Conservation (phyloP, 2,888 invertebrate genomes). For the Synanthedon vespiformis region DNA sequence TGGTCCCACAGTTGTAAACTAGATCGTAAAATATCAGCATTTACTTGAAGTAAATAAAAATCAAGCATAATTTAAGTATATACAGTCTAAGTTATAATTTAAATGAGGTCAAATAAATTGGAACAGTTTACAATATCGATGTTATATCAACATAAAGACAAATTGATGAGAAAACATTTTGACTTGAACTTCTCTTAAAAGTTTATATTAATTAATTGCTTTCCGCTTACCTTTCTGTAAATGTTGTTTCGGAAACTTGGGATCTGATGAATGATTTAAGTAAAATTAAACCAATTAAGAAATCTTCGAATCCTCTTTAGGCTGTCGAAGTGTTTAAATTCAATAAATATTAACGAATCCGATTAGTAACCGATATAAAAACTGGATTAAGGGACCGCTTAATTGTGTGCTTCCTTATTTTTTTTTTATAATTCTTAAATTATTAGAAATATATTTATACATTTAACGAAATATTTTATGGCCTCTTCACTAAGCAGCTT, state of each 20-base stretch:
- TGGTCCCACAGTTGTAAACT: too few relatives aligned
- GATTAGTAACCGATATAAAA: slow-evolving; percentile 1
- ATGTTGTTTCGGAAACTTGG: slow-evolving; percentile 27
- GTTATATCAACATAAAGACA: slow-evolving; percentile 12
- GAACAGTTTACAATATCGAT: slow-evolving; percentile 8
- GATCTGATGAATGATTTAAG: slow-evolving; percentile 40
- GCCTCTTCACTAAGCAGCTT: too few relatives aligned
- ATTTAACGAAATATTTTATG: too few relatives aligned
- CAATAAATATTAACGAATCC: not conserved
- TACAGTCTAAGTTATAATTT: not conserved
- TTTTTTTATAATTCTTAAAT: too few relatives aligned
- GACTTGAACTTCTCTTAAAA: slow-evolving; percentile 25
- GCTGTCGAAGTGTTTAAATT: slow-evolving; percentile 25
- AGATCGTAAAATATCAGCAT: too few relatives aligned
- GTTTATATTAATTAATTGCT: slow-evolving; percentile 40
- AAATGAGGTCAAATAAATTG: slow-evolving; percentile 10
- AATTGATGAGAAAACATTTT: slow-evolving; percentile 24
- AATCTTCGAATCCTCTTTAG: slow-evolving; percentile 30
- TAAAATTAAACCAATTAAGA: slow-evolving; percentile 43
- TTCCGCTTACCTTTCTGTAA: slow-evolving; percentile 26
- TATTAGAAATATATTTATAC: too few relatives aligned
- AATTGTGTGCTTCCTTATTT: too few relatives aligned
- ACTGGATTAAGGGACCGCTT: not conserved
- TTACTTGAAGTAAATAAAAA: too few relatives aligned
- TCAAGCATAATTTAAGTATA: too few relatives aligned